These are phyloP conservation scores for Micropoecilia bifurca DNA, from an alignment of 2,797 vertebrate species.

Conservation along the genomic window DNA sequence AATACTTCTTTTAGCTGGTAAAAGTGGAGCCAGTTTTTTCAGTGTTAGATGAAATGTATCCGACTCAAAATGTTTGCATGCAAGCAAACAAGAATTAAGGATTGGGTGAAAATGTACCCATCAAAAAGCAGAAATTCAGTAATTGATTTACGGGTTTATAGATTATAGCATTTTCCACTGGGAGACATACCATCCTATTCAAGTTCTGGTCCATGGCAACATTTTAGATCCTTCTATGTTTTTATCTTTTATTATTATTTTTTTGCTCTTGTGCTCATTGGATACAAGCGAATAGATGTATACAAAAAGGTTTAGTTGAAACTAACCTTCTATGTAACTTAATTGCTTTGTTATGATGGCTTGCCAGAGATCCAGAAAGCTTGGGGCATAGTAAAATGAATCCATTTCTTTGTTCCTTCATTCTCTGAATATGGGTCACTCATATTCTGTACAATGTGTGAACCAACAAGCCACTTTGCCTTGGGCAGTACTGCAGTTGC, in stretches of 20 bases:
- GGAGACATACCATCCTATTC: not conserved
- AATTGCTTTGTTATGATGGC: constrained; percentile 1
- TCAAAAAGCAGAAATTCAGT: not conserved
- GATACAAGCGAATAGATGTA: not conserved
- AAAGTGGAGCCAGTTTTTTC: not conserved
- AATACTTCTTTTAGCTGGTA: not conserved
- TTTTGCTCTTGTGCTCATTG: not conserved
- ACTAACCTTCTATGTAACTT: not conserved
- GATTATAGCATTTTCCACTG: not conserved
- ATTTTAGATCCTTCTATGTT: constrained; percentile 1
- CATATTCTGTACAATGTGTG: constrained; percentile 61
- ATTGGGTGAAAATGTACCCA: not conserved
- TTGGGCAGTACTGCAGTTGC: constrained; percentile 40
- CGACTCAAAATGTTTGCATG: not conserved
- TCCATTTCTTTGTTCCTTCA: constrained; percentile 19
- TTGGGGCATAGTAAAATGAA: constrained; percentile 17
- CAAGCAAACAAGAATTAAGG: not conserved
- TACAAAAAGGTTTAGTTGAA: not conserved
- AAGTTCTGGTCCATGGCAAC: not conserved
- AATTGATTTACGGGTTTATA: not conserved
- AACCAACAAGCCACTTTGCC: constrained; percentile 65
- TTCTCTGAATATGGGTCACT: constrained; percentile 65
- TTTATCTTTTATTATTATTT: not conserved
- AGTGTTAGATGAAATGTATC: not conserved
- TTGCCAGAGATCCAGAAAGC: constrained; percentile 16